phyloP scores from a whole-genome alignment of 2,797 vertebrate species.

The Rhincodon typus region DNA sequence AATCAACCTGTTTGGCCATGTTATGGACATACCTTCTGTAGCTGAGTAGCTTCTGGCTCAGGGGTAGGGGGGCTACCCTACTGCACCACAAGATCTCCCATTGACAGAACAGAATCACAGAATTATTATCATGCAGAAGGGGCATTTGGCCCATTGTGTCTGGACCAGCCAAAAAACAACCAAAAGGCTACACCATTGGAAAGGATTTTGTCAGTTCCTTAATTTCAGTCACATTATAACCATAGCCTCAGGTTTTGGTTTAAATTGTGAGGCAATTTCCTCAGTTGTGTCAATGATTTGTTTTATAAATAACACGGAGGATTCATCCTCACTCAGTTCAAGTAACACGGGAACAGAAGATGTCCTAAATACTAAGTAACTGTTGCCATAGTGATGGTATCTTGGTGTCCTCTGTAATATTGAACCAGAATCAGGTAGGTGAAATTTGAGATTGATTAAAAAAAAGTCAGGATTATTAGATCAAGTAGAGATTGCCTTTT shows the following conservation, averaged over 20 bases:
- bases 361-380: background rate
- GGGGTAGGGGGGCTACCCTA: too few species aligned
- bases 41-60: too few species aligned
- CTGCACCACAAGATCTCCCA: too few species aligned
- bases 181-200: too few species aligned
- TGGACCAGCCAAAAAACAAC: too few species aligned
- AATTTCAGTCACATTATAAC: background rate
- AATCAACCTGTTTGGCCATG: too few species aligned
- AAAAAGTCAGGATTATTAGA: background rate
- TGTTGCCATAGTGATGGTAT: background rate
- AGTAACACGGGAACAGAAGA: background rate
- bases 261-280: background rate
- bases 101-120: too few species aligned
- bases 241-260: too few species aligned
- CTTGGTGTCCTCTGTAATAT: background rate
- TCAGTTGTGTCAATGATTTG: background rate
- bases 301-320: background rate
- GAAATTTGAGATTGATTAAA: background rate
- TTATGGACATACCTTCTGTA: too few species aligned
- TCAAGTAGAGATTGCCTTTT: background rate
- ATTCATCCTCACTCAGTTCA: background rate
- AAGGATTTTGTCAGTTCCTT: background rate
- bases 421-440: background rate
- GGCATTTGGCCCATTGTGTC: too few species aligned
- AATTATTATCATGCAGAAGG: too few species aligned